Conservation (phyloP, 2,797 vertebrate genomes). For the Argya squamiceps region DNA sequence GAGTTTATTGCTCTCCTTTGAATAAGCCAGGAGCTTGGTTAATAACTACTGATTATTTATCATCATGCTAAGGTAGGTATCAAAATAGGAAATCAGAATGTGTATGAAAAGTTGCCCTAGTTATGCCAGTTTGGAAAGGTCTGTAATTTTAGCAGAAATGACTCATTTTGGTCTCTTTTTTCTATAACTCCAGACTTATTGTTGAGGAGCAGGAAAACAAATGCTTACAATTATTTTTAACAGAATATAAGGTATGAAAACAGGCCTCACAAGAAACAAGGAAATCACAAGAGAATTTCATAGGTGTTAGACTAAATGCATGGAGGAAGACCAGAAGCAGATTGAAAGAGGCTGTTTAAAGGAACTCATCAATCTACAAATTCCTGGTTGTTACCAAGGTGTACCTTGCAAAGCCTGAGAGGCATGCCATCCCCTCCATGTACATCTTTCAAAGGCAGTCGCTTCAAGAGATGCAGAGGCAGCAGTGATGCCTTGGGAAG, state of each 20-base stretch:
- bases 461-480: neutral
- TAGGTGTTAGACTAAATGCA: rapidly evolving
- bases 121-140: neutral
- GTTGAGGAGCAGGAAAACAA: neutral
- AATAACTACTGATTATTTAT: neutral
- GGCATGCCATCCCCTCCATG: neutral
- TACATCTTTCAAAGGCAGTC: neutral
- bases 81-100: neutral
- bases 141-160: neutral
- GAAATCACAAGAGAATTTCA: neutral
- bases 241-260: neutral
- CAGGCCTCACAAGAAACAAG: neutral
- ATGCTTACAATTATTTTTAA: neutral
- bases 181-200: neutral
- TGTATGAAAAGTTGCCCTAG: neutral
- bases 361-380: neutral
- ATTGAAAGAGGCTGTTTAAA: neutral
- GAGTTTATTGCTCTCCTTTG: constrained; percentile 17
- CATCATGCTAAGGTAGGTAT: neutral
- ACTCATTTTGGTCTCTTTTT: neutral
- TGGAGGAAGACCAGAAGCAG: neutral
- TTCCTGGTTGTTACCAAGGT: neutral
- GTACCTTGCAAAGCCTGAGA: neutral
- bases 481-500: no score
- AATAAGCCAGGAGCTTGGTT: neutral